Conservation (phyloP, 2,888 invertebrate species). For the Brenthis daphne region DNA sequence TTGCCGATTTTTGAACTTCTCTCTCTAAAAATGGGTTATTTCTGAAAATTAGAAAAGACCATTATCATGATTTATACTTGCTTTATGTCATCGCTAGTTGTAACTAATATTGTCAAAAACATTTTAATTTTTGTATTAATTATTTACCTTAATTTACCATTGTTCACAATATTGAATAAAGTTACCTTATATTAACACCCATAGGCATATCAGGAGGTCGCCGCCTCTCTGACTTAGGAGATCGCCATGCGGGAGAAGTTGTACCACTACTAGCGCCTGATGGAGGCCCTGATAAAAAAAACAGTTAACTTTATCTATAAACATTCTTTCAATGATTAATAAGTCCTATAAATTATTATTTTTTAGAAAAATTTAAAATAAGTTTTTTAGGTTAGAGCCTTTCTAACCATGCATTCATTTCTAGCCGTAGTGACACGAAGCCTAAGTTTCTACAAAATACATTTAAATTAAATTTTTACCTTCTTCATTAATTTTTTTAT, state of each 20-base stretch:
- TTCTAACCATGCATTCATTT: too few relatives aligned
- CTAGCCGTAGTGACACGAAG: too few relatives aligned
- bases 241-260: slow-evolving; percentile 86
- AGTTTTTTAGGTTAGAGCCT: too few relatives aligned
- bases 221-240: slow-evolving; percentile 83
- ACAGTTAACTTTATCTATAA: background rate
- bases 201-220: slow-evolving; percentile 79
- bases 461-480: slow-evolving; percentile 49
- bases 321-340: too few relatives aligned
- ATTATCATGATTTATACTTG: too few relatives aligned
- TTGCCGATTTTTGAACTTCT: slow-evolving; percentile 86
- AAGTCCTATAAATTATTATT: too few relatives aligned
- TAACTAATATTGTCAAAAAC: background rate
- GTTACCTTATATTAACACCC: slow-evolving; percentile 74
- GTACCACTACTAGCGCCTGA: slow-evolving; percentile 83
- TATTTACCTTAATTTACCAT: too few relatives aligned
- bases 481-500: slow-evolving; percentile 84
- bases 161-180: background rate
- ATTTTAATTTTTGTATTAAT: background rate
- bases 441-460: too few relatives aligned
- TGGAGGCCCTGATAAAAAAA: slow-evolving; percentile 56
- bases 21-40: slow-evolving; percentile 79
- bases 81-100: too few relatives aligned
- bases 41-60: slow-evolving; percentile 46
- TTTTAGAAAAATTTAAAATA: too few relatives aligned